Conservation (phyloP, 2,113 vertebrate genomes). For the Cebidichthys violaceus region DNA sequence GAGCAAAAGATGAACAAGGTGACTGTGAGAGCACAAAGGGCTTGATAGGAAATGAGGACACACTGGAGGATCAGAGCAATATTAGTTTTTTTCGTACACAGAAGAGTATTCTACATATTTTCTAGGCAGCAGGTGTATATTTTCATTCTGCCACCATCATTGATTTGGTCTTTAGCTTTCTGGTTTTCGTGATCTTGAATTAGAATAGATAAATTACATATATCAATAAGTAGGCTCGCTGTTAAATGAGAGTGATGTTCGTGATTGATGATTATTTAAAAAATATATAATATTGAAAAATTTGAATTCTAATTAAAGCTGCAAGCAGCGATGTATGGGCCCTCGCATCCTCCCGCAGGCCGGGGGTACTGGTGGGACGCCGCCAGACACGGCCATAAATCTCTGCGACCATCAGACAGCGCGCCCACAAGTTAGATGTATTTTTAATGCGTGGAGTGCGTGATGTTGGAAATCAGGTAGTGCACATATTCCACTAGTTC, state of each 20-base stretch:
- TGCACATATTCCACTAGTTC: too few species aligned
- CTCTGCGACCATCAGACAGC: too few species aligned
- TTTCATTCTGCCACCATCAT: not conserved
- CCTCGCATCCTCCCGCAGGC: too few species aligned
- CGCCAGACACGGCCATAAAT: too few species aligned
- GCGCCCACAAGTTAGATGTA: too few species aligned
- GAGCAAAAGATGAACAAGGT: constrained; percentile 3
- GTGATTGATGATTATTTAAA: too few species aligned
- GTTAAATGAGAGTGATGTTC: not conserved
- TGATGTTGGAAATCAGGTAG: too few species aligned
- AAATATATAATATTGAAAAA: not conserved
- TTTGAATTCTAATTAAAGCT: too few species aligned
- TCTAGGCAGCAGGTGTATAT: not conserved
- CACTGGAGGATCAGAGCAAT: constrained; percentile 1
- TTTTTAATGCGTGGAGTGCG: too few species aligned
- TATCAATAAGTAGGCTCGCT: not conserved
- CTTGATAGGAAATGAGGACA: not conserved
- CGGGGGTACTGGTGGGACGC: too few species aligned
- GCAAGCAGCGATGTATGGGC: too few species aligned
- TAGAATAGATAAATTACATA: not conserved
- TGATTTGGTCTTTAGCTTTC: not conserved
- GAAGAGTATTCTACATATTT: not conserved
- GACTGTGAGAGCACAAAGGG: not conserved
- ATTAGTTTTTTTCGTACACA: not conserved
- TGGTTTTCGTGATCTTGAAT: not conserved